Conservation (phyloP, 2,888 invertebrate genomes). For the Trachelus troglodyta region DNA sequence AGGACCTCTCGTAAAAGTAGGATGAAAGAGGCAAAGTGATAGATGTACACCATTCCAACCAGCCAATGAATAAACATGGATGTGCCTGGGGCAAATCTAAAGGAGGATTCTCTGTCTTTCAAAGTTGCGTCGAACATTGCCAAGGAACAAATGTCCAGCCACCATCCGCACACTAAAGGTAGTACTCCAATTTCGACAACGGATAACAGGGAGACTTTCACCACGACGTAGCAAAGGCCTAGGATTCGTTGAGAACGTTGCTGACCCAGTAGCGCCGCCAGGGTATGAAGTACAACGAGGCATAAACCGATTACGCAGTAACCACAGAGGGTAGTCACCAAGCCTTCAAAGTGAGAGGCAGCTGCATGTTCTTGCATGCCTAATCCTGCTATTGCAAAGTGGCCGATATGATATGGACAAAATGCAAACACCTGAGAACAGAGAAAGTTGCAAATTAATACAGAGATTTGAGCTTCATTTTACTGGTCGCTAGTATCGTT, state of each 20-base stretch:
- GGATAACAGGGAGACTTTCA: constrained; percentile 91
- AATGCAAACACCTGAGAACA: constrained; percentile 85
- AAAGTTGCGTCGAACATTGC: constrained; percentile 91
- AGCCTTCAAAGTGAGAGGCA: constrained; percentile 90
- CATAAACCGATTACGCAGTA: constrained; percentile 90
- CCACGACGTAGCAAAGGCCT: constrained; percentile 92
- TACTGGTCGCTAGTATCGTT: background rate
- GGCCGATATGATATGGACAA: constrained; percentile 95
- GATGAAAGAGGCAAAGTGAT: constrained; percentile 98
- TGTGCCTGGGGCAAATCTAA: constrained; percentile 92
- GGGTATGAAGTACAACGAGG: constrained; percentile 85
- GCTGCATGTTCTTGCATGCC: constrained; percentile 76
- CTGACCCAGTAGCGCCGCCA: constrained; percentile 84
- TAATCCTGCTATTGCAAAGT: constrained; percentile 80
- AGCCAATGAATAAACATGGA: constrained; percentile 99
- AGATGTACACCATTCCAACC: constrained; percentile 98
- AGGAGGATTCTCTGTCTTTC: constrained; percentile 87
- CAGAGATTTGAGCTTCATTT: background rate
- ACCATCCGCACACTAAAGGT: constrained; percentile 98
- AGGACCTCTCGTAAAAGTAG: constrained; percentile 91
- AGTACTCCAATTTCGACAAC: constrained; percentile 98
- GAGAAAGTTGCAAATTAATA: background rate
- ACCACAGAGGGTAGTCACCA: constrained; percentile 92
- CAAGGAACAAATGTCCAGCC: constrained; percentile 97
- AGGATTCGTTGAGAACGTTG: constrained; percentile 85